Evolutionary conservation across 2,113 vertebrate genomes (phyloP), one percentile per base, ranked within the genome.

Genomic region (Ochotona curzoniae): DNA sequence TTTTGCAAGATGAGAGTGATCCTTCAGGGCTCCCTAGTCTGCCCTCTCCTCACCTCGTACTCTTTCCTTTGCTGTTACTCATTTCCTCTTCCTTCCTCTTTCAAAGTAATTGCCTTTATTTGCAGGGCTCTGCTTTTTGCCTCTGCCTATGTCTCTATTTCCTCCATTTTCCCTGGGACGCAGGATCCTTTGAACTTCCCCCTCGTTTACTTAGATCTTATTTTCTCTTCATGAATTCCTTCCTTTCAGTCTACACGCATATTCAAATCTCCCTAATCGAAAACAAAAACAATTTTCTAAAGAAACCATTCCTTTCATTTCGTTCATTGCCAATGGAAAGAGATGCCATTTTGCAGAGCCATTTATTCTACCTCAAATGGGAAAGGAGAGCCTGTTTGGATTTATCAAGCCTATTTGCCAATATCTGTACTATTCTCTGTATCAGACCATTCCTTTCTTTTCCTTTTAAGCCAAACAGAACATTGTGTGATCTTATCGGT

Each of bases 141-240:
- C 49, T 64, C 30, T 93, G 49, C 20, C 17, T 9, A 44, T 91
- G 49, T 83, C 74, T 95, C 54, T 81, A 66, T 30, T 73, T 54
- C 18, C 28, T 51, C 83, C 9, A 28, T 73, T 89, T 89, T 38
- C 69, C 70, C 74, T 78, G 47, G 71, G 28, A 78, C 14, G 8
- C 51, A 70, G 51, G 49, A 86, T 71, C 20, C 25, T 88, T 86
- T 73, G 11, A 89, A 78, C 9, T 91, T 88, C 32, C 20, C 64
- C 23, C 60, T 7, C 13, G 61, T 51, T 81, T 49, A 89, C 38
- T 89, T 44, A 73, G 35, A 93, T 44, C 35, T 88, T 76, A 81
- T 82, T 73, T 88, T 86, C 7, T n/a, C 51, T 83, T 93, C 47
- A 91, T 7, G 18, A 95, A 85, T 89, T 88, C 51, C 63, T 83